Conservation (phyloP, 2,888 invertebrate species). For the Nesidiocoris tenuis region DNA sequence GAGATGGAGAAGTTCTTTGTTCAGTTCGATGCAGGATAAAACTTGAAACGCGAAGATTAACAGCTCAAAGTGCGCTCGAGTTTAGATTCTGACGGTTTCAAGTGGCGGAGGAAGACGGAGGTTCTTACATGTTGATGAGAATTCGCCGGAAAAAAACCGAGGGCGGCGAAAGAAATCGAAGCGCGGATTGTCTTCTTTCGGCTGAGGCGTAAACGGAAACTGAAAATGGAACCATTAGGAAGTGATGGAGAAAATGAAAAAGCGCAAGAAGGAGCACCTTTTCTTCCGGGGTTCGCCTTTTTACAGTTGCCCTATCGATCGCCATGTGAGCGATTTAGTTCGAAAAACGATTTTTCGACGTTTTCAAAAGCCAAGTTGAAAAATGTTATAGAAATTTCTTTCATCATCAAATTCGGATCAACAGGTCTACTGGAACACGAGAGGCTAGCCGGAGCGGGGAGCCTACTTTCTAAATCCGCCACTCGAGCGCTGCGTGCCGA, state of each 20-base stretch:
- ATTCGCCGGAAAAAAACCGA: neutral
- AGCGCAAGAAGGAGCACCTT: no score
- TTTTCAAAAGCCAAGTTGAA: no score
- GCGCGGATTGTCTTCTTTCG: neutral
- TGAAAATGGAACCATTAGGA: neutral
- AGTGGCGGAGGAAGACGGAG: neutral
- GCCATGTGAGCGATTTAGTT: no score
- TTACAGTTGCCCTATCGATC: no score
- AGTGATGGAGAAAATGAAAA: neutral
- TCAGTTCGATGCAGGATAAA: neutral
- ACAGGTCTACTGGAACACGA: no score
- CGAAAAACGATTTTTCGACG: no score
- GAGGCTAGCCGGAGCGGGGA: no score
- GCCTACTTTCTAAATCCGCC: no score
- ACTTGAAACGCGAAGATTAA: neutral
- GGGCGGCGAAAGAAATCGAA: neutral
- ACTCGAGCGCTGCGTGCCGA: no score
- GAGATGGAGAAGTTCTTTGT: neutral
- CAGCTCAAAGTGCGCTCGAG: neutral
- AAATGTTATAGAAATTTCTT: no score
- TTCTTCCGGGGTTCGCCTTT: no score
- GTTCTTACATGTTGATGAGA: neutral
- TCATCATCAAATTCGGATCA: no score
- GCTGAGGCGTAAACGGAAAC: neutral
- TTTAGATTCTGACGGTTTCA: neutral